Base-by-base conservation (phyloP, 2,113 vertebrate species). In the Terrapene triunguis region DNA sequence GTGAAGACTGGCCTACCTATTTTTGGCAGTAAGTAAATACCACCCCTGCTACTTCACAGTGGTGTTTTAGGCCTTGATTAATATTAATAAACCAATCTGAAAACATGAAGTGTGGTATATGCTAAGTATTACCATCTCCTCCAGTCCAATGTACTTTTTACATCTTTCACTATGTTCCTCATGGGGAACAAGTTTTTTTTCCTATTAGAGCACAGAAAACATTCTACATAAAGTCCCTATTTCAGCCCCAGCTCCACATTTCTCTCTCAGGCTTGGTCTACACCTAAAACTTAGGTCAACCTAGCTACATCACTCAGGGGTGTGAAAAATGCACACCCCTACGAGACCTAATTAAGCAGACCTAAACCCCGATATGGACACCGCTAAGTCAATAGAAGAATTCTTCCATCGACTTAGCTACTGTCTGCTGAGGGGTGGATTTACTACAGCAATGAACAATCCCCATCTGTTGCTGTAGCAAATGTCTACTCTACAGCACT, bases 21-120 rank as follows among this genome's bases (percentile, higher is more conserved):
- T 21, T n/a, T 10, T 21, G 65, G 13, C 42, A 13, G 0, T 3
- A 59, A 21, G n/a, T 14, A 88, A 76, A 84, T 2, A 3, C n/a
- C 3, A 76, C 17, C 48, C 17, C 19, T 10, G 4, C 1, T 27
- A 50, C 74, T 76, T 2, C 9, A 22, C 51, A 21, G 6, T 19
- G 48, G 19, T n/a, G 6, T 76, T 85, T 69, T 17, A 80, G 83
- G 32, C 62, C 54, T 44, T 25, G 1, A 21, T 35, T 38, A 54
- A 85, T 8, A 32, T 48, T 86, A 78, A 54, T 1, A 22, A 54
- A 74, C 24, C 84, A 57, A 82, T 82, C 38, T 44, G 74, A 47
- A 76, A 76, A 76, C 24, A 9, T 14, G 24, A 47, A 47, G 42
- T 27, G 24, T 24, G 10, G 42, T 12, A 25, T 42, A 44, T 44